These are phyloP conservation scores for Tachina grossa DNA, from an alignment of 2,888 invertebrate genomes.

Conservation along the genomic window DNA sequence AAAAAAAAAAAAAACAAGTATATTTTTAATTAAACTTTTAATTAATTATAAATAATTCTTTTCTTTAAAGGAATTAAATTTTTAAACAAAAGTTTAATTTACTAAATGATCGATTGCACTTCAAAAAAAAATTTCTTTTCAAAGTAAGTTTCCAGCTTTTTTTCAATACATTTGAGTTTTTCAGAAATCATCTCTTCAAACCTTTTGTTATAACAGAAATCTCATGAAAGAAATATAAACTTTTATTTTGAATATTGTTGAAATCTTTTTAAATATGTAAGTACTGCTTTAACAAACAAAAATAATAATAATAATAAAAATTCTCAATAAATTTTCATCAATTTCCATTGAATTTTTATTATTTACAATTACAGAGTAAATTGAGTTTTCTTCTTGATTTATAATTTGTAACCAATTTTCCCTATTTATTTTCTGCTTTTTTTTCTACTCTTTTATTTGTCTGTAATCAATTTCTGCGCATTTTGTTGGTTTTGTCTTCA, in stretches of 20 bases:
- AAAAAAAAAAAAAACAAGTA: too few relatives aligned
- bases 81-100: too few relatives aligned
- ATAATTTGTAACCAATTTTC: constrained; percentile 66
- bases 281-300: too few relatives aligned
- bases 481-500: constrained; percentile 13
- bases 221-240: not conserved
- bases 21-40: too few relatives aligned
- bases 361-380: constrained; percentile 57
- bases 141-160: too few relatives aligned
- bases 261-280: not conserved
- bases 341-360: constrained; percentile 24
- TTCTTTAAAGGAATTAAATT: too few relatives aligned
- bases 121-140: too few relatives aligned
- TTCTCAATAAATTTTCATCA: not conserved
- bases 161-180: too few relatives aligned
- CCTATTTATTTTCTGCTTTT: constrained; percentile 24
- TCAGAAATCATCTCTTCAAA: too few relatives aligned
- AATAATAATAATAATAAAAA: not conserved
- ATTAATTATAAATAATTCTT: too few relatives aligned
- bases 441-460: not conserved
- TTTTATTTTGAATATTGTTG: not conserved
- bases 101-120: too few relatives aligned
- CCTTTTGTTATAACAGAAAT: too few relatives aligned
- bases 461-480: constrained; percentile 49
- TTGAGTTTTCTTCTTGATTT: constrained; percentile 58